Conservation (phyloP, 1,140 invertebrate genomes). For the Apis laboriosa region DNA sequence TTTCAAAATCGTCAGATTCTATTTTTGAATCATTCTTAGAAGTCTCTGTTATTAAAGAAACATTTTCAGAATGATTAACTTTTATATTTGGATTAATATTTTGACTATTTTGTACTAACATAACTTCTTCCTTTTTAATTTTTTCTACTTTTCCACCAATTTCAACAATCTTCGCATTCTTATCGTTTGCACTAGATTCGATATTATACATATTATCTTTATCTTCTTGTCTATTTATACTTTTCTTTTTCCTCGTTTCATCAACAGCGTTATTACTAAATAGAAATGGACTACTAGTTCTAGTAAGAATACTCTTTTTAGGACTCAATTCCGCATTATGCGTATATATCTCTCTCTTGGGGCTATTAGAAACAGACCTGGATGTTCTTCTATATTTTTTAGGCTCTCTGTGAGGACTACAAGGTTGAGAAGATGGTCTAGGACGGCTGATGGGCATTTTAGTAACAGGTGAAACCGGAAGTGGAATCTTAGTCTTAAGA, state of each 20-base stretch:
- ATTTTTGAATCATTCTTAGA: not conserved
- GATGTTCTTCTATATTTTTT: constrained; percentile 7
- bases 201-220: not conserved
- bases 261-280: not conserved
- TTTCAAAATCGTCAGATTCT: not conserved
- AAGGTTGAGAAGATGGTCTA: constrained; percentile 66
- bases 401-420: constrained; percentile 56
- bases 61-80: not conserved
- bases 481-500: constrained; percentile 73
- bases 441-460: constrained; percentile 66
- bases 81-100: not conserved
- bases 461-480: constrained; percentile 77
- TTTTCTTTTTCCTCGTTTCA: constrained; percentile 35
- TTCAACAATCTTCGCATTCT: not conserved
- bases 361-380: constrained; percentile 73
- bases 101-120: not conserved
- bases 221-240: not conserved
- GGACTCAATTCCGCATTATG: constrained; percentile 76
- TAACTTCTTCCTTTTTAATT: constrained; percentile 15
- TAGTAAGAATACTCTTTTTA: constrained; percentile 75
- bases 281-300: constrained; percentile 35
- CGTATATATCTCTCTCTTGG: constrained; percentile 73
- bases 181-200: not conserved
- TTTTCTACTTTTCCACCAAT: not conserved
- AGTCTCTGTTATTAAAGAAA: not conserved